A percentile compares a stretch with the other conserved stretches of the same genome.
Evolutionary conservation across 2,797 vertebrate species (phyloP).

Genomic region (Muscicapa striata): DNA sequence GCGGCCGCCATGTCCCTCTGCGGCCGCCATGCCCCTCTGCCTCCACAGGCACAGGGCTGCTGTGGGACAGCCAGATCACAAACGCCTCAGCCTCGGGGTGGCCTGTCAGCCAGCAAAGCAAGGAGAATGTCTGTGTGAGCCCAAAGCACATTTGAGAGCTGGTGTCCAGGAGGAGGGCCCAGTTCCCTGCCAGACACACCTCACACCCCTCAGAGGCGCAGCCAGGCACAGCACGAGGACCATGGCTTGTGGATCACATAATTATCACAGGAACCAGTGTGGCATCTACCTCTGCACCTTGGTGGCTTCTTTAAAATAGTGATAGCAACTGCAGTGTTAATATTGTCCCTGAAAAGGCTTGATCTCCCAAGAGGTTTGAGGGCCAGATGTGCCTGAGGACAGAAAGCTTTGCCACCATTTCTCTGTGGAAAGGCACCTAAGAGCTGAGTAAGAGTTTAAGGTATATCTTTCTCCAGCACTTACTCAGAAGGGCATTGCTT

Average conservation of each 20-base stretch:
- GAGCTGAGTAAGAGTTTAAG: background rate
- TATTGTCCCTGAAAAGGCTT: background rate
- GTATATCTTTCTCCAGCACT: background rate
- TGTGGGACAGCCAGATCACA: accelerated
- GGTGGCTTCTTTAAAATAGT: background rate
- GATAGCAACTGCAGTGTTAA: background rate
- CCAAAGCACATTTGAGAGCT: background rate
- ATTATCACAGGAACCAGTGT: accelerated
- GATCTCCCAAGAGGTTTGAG: background rate
- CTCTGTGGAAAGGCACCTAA: background rate
- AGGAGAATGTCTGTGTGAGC: background rate
- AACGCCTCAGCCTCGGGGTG: background rate
- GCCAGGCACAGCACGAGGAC: accelerated
- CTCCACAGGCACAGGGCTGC: background rate
- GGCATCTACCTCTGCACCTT: accelerated
- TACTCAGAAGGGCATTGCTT: background rate
- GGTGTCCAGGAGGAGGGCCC: accelerated
- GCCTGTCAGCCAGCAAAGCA: background rate
- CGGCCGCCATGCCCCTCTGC: accelerated
- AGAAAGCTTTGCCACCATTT: background rate
- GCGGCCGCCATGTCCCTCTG: too few species aligned
- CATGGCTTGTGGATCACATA: accelerated
- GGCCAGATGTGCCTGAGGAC: background rate
- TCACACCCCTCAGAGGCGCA: accelerated
- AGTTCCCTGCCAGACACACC: background rate